A percentile compares a stretch with the other conserved stretches of the same genome.
These are phyloP conservation scores for Pungitius pungitius DNA, from an alignment of 2,113 vertebrate species.

Conservation along the genomic window DNA sequence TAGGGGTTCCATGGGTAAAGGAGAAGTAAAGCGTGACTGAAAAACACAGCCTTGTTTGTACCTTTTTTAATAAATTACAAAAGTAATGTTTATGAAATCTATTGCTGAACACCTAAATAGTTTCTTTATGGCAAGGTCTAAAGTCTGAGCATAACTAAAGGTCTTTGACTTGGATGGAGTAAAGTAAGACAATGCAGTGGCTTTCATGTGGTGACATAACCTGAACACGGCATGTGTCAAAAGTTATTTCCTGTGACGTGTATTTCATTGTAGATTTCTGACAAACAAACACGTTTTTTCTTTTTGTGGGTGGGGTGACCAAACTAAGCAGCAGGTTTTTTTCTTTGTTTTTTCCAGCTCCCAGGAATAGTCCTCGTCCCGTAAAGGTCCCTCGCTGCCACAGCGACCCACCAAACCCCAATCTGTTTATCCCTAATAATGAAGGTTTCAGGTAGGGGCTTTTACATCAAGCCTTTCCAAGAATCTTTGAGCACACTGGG, in stretches of 20 bases:
- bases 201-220: neutral
- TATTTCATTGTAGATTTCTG: neutral
- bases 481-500: neutral
- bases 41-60: neutral
- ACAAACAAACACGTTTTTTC: neutral
- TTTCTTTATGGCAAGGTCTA: neutral
- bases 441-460: constrained; percentile 92
- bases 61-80: neutral
- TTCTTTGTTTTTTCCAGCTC: constrained; percentile 76
- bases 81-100: neutral
- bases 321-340: constrained; percentile 10
- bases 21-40: neutral
- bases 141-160: neutral
- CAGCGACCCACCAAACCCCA: constrained; percentile 97
- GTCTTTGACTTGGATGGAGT: neutral
- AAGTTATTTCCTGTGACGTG: neutral
- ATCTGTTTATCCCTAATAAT: constrained; percentile 91
- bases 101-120: neutral
- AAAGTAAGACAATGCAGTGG: neutral
- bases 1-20: neutral
- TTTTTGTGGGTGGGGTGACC: neutral
- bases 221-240: neutral
- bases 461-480: neutral
- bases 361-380: constrained; percentile 95
- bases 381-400: constrained; percentile 97